Conservation (phyloP, 2,113 vertebrate species). For the Casuarius casuarius region DNA sequence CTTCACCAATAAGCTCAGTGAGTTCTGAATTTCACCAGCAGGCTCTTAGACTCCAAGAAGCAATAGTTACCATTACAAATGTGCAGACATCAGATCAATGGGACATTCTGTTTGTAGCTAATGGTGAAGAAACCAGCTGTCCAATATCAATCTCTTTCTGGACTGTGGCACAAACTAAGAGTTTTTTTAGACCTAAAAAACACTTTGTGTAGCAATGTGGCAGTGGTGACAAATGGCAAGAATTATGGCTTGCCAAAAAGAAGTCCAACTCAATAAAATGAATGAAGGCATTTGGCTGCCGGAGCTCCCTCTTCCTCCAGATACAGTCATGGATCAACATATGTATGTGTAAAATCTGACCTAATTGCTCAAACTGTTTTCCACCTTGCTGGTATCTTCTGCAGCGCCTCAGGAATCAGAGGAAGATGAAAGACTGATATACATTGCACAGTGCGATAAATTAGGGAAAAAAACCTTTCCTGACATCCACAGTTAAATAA, state of each 20-base stretch:
- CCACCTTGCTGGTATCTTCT: background rate
- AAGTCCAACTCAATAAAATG: background rate
- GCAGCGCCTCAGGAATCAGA: background rate
- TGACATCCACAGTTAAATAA: background rate
- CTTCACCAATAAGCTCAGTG: background rate
- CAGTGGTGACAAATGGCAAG: background rate
- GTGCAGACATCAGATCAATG: background rate
- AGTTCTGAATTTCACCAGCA: background rate
- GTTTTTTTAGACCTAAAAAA: background rate
- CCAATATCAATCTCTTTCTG: background rate
- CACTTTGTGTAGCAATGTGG: background rate
- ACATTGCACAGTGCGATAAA: background rate
- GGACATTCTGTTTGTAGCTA: background rate
- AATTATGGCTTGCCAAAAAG: background rate
- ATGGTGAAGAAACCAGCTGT: background rate
- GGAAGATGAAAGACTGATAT: background rate
- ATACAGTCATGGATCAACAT: background rate
- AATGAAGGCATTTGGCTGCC: background rate
- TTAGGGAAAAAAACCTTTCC: background rate
- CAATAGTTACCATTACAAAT: background rate
- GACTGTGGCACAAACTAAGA: background rate
- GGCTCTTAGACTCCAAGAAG: background rate
- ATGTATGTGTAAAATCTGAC: background rate
- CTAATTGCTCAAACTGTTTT: background rate
- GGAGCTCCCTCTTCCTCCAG: background rate